These are phyloP conservation scores for Crocuta crocuta DNA, from an alignment of 2,113 vertebrate species.

Conservation along the genomic window DNA sequence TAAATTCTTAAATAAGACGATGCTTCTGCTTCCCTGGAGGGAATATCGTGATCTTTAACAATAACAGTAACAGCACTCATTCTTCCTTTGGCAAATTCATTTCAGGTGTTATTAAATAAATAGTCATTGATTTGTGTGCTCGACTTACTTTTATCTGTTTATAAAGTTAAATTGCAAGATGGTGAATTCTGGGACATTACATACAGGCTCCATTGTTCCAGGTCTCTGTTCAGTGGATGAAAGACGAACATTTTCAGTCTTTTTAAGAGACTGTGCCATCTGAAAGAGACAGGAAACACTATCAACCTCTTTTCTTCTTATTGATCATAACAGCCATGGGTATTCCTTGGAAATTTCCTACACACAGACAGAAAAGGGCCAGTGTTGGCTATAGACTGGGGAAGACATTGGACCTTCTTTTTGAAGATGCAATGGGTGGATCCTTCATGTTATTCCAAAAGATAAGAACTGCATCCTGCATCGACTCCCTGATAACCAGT, in stretches of 20 bases:
- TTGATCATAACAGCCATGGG: background rate
- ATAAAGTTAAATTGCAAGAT: background rate
- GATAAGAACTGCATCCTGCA: background rate
- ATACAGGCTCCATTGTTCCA: background rate
- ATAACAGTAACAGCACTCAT: background rate
- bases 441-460: background rate
- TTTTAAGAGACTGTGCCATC: background rate
- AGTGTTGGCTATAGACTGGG: background rate
- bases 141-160: constrained; percentile 14
- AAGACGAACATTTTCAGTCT: background rate
- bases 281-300: background rate
- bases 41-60: background rate
- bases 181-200: background rate
- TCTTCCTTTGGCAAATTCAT: background rate
- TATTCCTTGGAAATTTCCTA: background rate
- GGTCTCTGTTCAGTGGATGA: background rate
- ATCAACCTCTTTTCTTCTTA: background rate
- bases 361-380: background rate
- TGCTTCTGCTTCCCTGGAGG: background rate
- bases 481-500: background rate
- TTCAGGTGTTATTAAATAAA: background rate
- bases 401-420: background rate
- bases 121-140: background rate
- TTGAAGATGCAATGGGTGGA: background rate
- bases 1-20: background rate